Percentiles rank a stretch among this genome's conserved stretches.
phyloP scores from a whole-genome alignment of 2,888 invertebrate species.

The Tipula vernalis region DNA sequence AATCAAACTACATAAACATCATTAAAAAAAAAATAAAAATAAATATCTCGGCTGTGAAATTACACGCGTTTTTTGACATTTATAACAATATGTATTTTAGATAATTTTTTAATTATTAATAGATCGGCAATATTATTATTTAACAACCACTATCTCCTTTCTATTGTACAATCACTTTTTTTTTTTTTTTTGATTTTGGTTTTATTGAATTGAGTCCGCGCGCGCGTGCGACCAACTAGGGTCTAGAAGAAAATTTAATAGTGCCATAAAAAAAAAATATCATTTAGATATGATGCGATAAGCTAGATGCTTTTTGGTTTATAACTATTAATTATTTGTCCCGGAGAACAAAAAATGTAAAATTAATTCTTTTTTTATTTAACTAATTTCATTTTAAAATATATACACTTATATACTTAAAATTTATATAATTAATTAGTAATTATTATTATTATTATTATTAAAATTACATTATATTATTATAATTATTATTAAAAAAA shows the following conservation, averaged over 20 bases:
- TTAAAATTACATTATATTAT: constrained; percentile 5
- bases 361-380: background rate
- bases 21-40: background rate
- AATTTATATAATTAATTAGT: background rate
- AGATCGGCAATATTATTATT: background rate
- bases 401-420: background rate
- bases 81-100: background rate
- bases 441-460: background rate
- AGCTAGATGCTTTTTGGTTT: background rate
- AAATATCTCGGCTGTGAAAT: background rate
- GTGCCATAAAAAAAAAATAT: background rate
- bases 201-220: background rate
- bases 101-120: background rate
- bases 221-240: background rate
- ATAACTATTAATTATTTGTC: background rate
- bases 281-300: background rate
- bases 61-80: background rate
- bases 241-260: background rate
- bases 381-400: background rate
- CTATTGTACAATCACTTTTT: background rate
- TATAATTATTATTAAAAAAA: background rate
- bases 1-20: background rate
- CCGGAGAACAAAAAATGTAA: background rate
- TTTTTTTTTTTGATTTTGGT: background rate
- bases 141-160: background rate